Conservation (phyloP, 2,888 invertebrate genomes). For the Stegophylla sp. region DNA sequence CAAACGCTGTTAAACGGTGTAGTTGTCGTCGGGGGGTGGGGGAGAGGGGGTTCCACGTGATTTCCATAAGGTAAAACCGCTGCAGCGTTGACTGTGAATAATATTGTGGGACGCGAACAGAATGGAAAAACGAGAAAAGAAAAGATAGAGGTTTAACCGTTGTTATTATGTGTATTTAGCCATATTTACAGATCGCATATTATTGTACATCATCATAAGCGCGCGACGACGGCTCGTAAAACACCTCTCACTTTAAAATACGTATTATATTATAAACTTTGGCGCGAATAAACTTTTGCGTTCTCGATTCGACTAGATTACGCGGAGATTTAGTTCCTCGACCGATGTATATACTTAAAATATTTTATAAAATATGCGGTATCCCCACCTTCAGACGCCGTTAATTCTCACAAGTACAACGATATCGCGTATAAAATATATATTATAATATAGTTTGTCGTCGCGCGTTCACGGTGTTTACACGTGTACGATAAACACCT, state of each 20-base stretch:
- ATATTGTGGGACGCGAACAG: not conserved
- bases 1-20: not conserved
- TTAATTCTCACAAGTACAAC: not conserved
- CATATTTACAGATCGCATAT: no score
- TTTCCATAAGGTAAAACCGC: not conserved
- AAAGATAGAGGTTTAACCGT: no score
- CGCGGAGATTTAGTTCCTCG: not conserved
- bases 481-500: no score
- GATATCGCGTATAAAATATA: no score
- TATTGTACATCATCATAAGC: no score
- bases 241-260: constrained; percentile 6
- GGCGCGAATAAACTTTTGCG: constrained; percentile 18
- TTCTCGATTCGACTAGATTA: constrained; percentile 45
- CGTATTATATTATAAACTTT: constrained; percentile 1
- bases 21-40: no score
- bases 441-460: not conserved
- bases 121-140: no score
- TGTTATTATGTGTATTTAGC: no score
- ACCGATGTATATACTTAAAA: not conserved
- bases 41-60: not conserved
- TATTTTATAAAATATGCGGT: constrained; percentile 5
- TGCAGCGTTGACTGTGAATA: not conserved
- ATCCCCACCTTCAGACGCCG: not conserved
- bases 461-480: not conserved
- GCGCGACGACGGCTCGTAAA: not conserved